Conservation (phyloP, 2,888 invertebrate species). For the Ligdia adustata region DNA sequence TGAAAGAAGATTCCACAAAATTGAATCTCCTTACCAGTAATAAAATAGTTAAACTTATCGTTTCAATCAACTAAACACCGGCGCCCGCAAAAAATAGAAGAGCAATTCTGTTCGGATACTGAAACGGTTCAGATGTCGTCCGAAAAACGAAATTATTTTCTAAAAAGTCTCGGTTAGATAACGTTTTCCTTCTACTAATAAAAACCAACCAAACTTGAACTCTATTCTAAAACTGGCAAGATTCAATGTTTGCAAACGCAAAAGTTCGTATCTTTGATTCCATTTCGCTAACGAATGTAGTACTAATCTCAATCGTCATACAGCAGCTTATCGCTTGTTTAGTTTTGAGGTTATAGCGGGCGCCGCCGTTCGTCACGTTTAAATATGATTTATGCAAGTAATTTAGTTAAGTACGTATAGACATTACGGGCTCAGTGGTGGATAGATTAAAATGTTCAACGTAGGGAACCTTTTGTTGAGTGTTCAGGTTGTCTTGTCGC, state of each 20-base stretch:
- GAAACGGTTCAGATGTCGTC: slow-evolving; percentile 44
- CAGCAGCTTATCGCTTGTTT: slow-evolving; percentile 48
- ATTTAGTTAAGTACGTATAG: slow-evolving; percentile 82
- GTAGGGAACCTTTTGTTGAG: slow-evolving; percentile 55
- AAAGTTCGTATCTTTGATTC: slow-evolving; percentile 5
- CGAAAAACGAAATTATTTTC: slow-evolving; percentile 53
- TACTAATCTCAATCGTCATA: slow-evolving; percentile 41
- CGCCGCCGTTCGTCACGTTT: slow-evolving; percentile 74
- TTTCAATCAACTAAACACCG: slow-evolving; percentile 27
- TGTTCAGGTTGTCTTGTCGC: slow-evolving; percentile 20
- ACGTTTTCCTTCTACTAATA: slow-evolving; percentile 31
- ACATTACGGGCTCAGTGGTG: slow-evolving; percentile 66
- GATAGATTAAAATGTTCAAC: slow-evolving; percentile 77
- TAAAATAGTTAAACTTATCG: slow-evolving; percentile 21
- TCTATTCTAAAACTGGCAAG: slow-evolving; percentile 1
- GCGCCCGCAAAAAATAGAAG: slow-evolving; percentile 24
- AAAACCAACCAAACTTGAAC: slow-evolving; percentile 19
- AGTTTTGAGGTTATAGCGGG: slow-evolving; percentile 43
- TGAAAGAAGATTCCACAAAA: background rate
- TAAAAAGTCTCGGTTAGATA: slow-evolving; percentile 55
- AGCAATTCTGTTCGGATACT: slow-evolving; percentile 37
- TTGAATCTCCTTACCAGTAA: background rate
- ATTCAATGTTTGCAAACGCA: background rate
- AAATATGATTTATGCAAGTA: slow-evolving; percentile 84
- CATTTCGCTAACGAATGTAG: slow-evolving; percentile 36